Evolutionary conservation across 2,888 invertebrate species (phyloP).

Genomic region (Drosophila mayaguana): DNA sequence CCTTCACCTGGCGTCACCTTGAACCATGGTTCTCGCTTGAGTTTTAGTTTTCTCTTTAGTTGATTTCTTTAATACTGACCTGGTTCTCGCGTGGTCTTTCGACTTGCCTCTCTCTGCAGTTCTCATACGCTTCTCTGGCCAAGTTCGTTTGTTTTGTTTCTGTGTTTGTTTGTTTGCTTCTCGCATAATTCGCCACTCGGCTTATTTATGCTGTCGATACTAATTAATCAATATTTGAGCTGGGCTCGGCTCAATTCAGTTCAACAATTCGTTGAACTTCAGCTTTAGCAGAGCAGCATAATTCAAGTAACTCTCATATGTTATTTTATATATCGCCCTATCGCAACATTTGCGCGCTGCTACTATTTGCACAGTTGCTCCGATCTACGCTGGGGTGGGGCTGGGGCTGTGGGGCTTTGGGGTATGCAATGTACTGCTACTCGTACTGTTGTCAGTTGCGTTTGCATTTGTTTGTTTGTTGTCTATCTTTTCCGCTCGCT

Average conservation of each 20-base stretch:
- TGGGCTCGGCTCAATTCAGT: conserved; percentile 3
- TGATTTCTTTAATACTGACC: neutral
- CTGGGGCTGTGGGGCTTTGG: neutral
- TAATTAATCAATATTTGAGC: conserved; percentile 29
- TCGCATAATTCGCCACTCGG: too few relatives aligned
- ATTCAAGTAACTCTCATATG: conserved; percentile 8
- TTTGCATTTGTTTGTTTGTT: conserved; percentile 11
- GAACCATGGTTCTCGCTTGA: neutral
- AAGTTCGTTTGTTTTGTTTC: neutral
- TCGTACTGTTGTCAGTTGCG: conserved; percentile 3
- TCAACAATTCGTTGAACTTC: conserved; percentile 5
- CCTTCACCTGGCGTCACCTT: conserved; percentile 1
- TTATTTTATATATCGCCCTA: conserved; percentile 18
- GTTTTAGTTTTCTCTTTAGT: conserved; percentile 4
- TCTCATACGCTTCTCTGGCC: neutral
- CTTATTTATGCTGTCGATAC: neutral
- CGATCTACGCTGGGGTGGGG: conserved; percentile 5
- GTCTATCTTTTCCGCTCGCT: conserved; percentile 4
- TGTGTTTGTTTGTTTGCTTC: conserved; percentile 1
- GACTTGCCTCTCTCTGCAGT: neutral
- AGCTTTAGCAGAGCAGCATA: conserved; percentile 4
- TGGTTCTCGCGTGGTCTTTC: neutral
- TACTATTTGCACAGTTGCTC: conserved; percentile 52
- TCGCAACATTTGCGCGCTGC: conserved; percentile 13
- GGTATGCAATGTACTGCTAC: too few relatives aligned